Conservation (phyloP, 92 coral and sea anemone genomes). For the Plumapathes pennacea region DNA sequence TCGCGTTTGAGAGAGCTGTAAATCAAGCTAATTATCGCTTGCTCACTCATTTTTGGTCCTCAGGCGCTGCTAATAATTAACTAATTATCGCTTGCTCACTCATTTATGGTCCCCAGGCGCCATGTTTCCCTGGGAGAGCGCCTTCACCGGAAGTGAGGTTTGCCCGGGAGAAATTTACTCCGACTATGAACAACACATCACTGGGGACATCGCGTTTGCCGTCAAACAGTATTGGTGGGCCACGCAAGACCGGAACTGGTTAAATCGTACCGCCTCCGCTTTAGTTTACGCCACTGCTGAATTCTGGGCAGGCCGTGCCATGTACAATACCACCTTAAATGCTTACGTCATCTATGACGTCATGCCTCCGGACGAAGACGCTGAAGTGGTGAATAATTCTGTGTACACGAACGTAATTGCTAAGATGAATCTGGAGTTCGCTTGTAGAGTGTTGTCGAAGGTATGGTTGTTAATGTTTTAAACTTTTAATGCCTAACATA, state of each 20-base stretch:
- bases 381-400: slow-evolving; percentile 86
- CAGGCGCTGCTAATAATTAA: no score
- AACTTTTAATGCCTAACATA: no score
- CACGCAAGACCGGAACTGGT: slow-evolving; percentile 77
- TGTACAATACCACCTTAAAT: slow-evolving; percentile 50
- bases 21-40: no score
- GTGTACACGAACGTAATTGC: slow-evolving; percentile 92
- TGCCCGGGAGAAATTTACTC: slow-evolving; percentile 91
- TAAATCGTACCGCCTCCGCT: slow-evolving; percentile 53
- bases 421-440: slow-evolving; percentile 86
- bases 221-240: slow-evolving; percentile 90
- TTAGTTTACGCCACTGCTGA: slow-evolving; percentile 80
- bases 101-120: slow-evolving; percentile 55
- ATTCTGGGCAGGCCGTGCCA: slow-evolving; percentile 96
- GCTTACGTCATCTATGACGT: slow-evolving; percentile 82
- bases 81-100: no score
- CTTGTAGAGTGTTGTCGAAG: slow-evolving; percentile 56
- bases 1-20: no score
- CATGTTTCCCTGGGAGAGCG: slow-evolving; percentile 99
- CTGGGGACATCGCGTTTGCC: slow-evolving; percentile 91
- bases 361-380: slow-evolving; percentile 97
- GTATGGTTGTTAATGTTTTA: no score
- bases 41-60: not conserved
- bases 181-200: slow-evolving; percentile 80
- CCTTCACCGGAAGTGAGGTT: slow-evolving; percentile 91